phyloP scores from a whole-genome alignment of 2,113 vertebrate species.

The Lepus timidus region DNA sequence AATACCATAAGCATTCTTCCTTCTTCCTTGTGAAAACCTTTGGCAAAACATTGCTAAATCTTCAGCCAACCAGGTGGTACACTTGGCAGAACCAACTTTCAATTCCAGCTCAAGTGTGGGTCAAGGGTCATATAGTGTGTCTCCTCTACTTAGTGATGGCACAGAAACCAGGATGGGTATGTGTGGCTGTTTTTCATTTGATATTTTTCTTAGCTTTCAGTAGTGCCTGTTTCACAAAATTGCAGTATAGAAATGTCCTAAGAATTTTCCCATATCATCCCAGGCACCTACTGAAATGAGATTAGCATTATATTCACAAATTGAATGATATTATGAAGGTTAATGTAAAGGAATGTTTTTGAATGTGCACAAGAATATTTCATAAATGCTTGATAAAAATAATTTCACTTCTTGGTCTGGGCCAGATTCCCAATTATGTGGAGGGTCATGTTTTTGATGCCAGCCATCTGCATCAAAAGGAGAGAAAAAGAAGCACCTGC shows the following conservation, averaged over 20 bases:
- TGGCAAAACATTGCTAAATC: not conserved
- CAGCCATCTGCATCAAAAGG: not conserved
- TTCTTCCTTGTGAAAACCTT: not conserved
- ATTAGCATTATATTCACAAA: not conserved
- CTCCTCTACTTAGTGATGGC: not conserved
- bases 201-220: not conserved
- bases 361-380: not conserved
- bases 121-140: not conserved
- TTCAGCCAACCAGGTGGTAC: not conserved
- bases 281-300: not conserved
- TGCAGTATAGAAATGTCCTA: not conserved
- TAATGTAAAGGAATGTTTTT: not conserved
- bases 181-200: not conserved
- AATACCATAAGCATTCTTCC: not conserved
- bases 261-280: not conserved
- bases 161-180: not conserved
- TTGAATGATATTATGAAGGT: not conserved
- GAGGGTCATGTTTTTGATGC: not conserved
- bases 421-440: not conserved
- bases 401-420: not conserved
- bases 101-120: not conserved
- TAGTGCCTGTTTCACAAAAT: not conserved
- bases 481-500: not conserved
- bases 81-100: not conserved
- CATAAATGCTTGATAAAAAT: constrained; percentile 4